Evolutionary conservation across 2,113 vertebrate species (phyloP).

Genomic region (Chionis minor): DNA sequence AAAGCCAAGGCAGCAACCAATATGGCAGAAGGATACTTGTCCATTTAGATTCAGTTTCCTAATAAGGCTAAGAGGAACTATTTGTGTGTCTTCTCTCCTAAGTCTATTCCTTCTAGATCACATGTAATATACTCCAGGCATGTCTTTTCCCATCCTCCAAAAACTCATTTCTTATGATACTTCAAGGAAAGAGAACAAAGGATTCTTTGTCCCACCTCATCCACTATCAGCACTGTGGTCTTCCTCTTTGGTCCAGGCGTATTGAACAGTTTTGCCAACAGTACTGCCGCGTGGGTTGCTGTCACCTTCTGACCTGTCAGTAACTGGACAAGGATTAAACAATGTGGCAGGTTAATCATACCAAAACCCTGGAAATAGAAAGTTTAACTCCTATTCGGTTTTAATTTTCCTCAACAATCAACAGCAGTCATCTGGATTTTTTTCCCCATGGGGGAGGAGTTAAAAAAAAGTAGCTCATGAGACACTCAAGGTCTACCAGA

Average conservation of each 20-base stretch:
- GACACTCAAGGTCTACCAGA: background rate
- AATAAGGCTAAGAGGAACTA: background rate
- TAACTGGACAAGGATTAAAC: conserved; percentile 73
- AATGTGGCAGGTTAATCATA: background rate
- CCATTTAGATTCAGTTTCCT: background rate
- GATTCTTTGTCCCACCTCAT: conserved; percentile 82
- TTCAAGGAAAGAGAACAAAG: background rate
- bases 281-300: conserved; percentile 83
- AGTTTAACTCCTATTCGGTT: background rate
- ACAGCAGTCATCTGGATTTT: background rate
- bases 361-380: background rate
- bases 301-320: conserved; percentile 92
- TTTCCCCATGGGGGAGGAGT: accelerated
- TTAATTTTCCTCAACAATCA: background rate
- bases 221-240: conserved; percentile 88
- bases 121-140: background rate
- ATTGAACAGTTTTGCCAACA: conserved; percentile 87
- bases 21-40: background rate
- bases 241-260: conserved; percentile 80
- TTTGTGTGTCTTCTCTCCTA: background rate
- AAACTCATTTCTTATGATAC: background rate
- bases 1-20: background rate
- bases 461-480: background rate
- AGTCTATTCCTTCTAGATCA: background rate
- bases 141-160: background rate